Evolutionary conservation across 2,888 invertebrate species (phyloP), one percentile per base, ranked within the genome.

Genomic region (Dascillus cervinus): DNA sequence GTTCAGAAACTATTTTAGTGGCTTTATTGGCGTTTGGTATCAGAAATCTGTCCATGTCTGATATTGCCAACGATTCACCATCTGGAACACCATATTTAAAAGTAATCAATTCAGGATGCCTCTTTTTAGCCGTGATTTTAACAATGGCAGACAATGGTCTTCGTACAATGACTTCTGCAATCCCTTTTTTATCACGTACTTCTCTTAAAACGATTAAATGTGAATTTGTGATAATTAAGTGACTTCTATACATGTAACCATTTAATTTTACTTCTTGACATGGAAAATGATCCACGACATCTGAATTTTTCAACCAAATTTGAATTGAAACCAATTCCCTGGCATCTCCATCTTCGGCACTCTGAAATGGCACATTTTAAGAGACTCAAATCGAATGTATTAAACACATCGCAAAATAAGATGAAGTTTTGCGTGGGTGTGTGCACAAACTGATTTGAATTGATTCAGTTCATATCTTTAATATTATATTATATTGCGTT

Each of bases 101-200:
- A 1, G 97, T 97, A 41, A 98, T 94, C 50, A 97, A 70, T 65
- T 97, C 92, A 0, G 96, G 95, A 60, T 90, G 86, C 33, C 85
- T 79, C 62, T 94, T 94, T 61, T 94, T 91, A 6, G 95, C 94
- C 1, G 97, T 97, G 40, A 98, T 98, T 70, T 91, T 94, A 4
- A 96, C 89, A 50, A 98, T 90, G 28, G 88, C 86, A 2, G 89
- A 83, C 30, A 98, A 69, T 0, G 90, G 87, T 32, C 95, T 75
- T 40, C 88, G 77, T 0, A 90, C 87, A 54, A 91, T 82, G 0
- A 96, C 77, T 60, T 86, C 83, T 0, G 87, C 92, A 45, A 77
- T 76, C 2, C 87, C 90, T 53, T 78, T 79, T 45, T 77, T 75
- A 37, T 81, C 81, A 8, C 79, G 75, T 41, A 86, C 69, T 54